Conservation (phyloP, 2,797 vertebrate species). For the Tarsius wallacei region DNA sequence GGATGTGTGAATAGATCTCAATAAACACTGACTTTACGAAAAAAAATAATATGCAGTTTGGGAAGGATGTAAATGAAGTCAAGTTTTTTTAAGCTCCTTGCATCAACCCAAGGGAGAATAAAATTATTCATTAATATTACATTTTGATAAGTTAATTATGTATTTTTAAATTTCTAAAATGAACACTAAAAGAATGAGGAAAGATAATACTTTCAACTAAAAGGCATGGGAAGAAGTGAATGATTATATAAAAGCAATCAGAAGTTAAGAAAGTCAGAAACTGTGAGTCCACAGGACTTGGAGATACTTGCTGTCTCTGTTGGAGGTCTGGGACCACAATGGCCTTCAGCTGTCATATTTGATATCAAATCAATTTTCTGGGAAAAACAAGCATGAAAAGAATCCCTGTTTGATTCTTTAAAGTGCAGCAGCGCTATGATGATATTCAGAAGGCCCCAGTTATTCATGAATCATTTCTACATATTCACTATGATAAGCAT, state of each 20-base stretch:
- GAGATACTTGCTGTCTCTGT: background rate
- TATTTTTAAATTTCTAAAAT: background rate
- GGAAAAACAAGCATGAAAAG: conserved; percentile 93
- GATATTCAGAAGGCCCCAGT: conserved; percentile 94
- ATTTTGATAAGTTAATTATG: background rate
- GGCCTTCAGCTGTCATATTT: conserved; percentile 91
- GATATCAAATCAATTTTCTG: conserved; percentile 96
- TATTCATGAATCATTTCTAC: conserved; percentile 94
- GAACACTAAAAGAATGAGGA: background rate
- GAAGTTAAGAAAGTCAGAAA: background rate
- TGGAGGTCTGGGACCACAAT: background rate
- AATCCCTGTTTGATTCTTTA: conserved; percentile 94
- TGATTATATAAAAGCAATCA: background rate
- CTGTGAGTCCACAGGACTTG: background rate
- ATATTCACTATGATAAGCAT: conserved; percentile 94
- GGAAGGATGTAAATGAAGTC: background rate
- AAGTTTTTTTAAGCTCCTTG: background rate
- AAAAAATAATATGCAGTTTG: background rate
- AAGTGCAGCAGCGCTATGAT: conserved; percentile 94
- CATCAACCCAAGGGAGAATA: background rate
- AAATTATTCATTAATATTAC: background rate
- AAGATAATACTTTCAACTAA: background rate
- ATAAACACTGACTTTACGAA: background rate
- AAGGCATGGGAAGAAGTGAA: background rate
- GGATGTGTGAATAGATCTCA: background rate